Conservation (phyloP, 1,140 invertebrate species). For the Pteromalus puparum region DNA sequence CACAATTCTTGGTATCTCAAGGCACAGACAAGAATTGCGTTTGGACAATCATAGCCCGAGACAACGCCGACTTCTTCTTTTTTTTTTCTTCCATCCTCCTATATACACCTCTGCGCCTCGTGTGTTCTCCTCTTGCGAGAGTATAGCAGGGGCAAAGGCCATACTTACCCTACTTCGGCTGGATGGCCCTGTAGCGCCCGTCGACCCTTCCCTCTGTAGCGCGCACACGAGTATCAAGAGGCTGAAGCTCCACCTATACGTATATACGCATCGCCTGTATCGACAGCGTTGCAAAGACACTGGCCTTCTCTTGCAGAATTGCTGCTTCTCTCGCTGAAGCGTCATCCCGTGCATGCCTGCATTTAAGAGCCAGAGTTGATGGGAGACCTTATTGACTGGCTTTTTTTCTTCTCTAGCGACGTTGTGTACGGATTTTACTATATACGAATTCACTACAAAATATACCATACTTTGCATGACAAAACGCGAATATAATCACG, state of each 20-base stretch:
- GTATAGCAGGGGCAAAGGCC: neutral
- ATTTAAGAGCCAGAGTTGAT: neutral
- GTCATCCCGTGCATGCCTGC: neutral
- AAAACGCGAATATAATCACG: too few relatives aligned
- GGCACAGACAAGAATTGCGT: conserved; percentile 75
- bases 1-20: conserved; percentile 75
- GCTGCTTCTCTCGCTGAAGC: conserved; percentile 27
- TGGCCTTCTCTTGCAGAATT: conserved; percentile 44
- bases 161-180: conserved; percentile 46
- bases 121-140: too few relatives aligned
- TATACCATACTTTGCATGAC: too few relatives aligned
- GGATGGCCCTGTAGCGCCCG: conserved; percentile 36
- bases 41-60: conserved; percentile 76
- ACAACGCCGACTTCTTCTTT: conserved; percentile 59
- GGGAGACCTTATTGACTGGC: neutral
- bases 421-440: too few relatives aligned
- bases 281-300: neutral
- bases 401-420: neutral
- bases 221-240: neutral
- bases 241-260: neutral
- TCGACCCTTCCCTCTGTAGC: conserved; percentile 9
- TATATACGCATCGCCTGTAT: neutral
- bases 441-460: too few relatives aligned
- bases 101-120: too few relatives aligned
- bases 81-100: too few relatives aligned